Percentiles rank a stretch among this genome's conserved stretches.
Evolutionary conservation across 2,797 vertebrate species (phyloP).

Genomic region (Etheostoma nigrum): DNA sequence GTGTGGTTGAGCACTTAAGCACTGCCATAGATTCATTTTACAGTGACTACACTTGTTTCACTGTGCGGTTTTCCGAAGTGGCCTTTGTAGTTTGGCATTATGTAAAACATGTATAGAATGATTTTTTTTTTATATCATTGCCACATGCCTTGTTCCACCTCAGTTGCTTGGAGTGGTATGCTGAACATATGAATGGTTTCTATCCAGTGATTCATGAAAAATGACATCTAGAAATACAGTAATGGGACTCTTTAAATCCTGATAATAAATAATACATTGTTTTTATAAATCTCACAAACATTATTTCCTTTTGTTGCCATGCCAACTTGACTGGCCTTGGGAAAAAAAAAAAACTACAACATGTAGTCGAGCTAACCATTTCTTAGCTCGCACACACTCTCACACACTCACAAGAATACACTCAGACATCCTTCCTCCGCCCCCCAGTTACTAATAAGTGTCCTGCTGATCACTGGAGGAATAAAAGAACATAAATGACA

Average conservation of each 20-base stretch:
- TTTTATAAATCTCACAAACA: conserved; percentile 44
- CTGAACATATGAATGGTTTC: conserved; percentile 20
- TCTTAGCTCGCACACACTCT: conserved; percentile 19
- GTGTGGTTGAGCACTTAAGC: conserved; percentile 58
- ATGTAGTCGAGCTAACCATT: conserved; percentile 19
- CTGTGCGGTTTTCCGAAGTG: conserved; percentile 50
- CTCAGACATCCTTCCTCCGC: conserved; percentile 24
- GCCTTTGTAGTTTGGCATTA: conserved; percentile 56
- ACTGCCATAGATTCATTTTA: conserved; percentile 51
- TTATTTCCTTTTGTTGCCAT: conserved; percentile 57
- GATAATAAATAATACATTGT: conserved; percentile 71
- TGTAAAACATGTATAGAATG: conserved; percentile 56
- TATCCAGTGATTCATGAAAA: conserved; percentile 55
- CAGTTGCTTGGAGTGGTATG: conserved; percentile 29
- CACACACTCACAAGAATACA: conserved; percentile 8
- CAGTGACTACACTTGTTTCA: conserved; percentile 48
- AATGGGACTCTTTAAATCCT: conserved; percentile 34
- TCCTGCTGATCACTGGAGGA: conserved; percentile 48
- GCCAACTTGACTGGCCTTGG: conserved; percentile 49
- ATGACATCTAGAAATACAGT: conserved; percentile 53
- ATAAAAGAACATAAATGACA: conserved; percentile 60
- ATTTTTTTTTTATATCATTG: conserved; percentile 55
- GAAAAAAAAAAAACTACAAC: conserved; percentile 24
- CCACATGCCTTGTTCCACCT: conserved; percentile 30
- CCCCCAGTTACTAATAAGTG: conserved; percentile 25